Evolutionary conservation across 2,888 invertebrate species (phyloP).

Genomic region (Synanthedon andrenaeformis): DNA sequence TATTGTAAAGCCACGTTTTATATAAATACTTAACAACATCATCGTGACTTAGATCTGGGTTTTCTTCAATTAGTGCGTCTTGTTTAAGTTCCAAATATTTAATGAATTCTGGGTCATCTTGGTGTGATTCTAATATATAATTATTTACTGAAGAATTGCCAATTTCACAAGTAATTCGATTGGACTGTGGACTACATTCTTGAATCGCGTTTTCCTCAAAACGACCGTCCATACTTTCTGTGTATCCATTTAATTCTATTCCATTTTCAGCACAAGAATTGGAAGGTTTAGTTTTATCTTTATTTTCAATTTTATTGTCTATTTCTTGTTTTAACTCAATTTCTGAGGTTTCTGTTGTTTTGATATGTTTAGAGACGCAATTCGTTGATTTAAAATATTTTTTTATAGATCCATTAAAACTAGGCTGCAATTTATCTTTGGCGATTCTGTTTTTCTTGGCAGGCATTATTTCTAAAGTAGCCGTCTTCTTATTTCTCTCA

Average conservation of each 20-base stretch:
- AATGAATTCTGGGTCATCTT: conserved; percentile 23
- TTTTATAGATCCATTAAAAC: too few relatives aligned
- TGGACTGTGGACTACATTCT: conserved; percentile 19
- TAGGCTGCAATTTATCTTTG: too few relatives aligned
- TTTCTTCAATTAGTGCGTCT: conserved; percentile 30
- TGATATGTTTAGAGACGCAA: too few relatives aligned
- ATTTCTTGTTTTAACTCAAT: too few relatives aligned
- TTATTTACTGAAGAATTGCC: conserved; percentile 7
- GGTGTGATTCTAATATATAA: not conserved
- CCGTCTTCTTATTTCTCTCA: conserved; percentile 18
- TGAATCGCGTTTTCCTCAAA: conserved; percentile 6
- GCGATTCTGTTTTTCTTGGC: too few relatives aligned
- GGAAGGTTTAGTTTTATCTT: too few relatives aligned
- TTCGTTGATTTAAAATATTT: too few relatives aligned
- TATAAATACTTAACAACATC: conserved; percentile 28
- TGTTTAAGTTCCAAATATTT: conserved; percentile 32
- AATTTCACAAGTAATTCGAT: conserved; percentile 24
- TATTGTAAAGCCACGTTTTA: conserved; percentile 28
- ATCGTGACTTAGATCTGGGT: conserved; percentile 32
- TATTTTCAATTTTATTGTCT: too few relatives aligned
- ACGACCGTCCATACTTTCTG: conserved; percentile 1
- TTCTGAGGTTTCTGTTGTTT: too few relatives aligned
- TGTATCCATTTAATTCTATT: not conserved
- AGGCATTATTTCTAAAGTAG: too few relatives aligned
- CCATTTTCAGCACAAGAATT: too few relatives aligned